Percentiles rank a stretch among this genome's conserved stretches.
These are phyloP conservation scores for Pseudomyrmex cubaensis DNA, from an alignment of 1,140 invertebrate genomes.

Conservation along the genomic window DNA sequence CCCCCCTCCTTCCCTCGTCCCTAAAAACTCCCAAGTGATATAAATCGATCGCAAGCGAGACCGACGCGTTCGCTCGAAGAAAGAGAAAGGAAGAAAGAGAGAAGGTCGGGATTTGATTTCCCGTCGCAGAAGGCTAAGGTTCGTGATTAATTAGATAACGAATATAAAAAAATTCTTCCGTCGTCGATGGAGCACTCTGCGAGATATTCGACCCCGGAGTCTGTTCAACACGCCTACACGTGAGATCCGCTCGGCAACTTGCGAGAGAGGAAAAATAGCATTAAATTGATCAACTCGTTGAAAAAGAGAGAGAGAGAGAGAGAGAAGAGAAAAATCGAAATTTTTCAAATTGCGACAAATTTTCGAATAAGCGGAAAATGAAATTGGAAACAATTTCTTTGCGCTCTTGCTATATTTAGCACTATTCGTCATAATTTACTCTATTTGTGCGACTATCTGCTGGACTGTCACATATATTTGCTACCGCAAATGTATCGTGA, in stretches of 20 bases:
- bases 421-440: no score
- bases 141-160: slow-evolving; percentile 35
- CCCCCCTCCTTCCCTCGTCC: neutral
- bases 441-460: no score
- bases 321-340: no score
- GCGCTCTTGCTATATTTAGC: no score
- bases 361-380: no score
- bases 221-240: neutral
- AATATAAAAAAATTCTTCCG: slow-evolving; percentile 9
- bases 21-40: slow-evolving; percentile 50
- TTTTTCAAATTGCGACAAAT: no score
- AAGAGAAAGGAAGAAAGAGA: neutral
- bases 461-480: neutral
- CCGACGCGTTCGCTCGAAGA: neutral
- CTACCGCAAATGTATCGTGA: neutral
- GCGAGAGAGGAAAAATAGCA: no score
- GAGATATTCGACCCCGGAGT: neutral
- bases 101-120: neutral
- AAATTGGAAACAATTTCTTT: no score
- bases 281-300: no score
- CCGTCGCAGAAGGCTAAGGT: neutral
- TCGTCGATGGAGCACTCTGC: neutral
- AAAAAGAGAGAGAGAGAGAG: no score
- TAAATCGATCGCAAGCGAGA: slow-evolving; percentile 49
- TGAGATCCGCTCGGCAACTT: no score